phyloP scores from a whole-genome alignment of 2,113 vertebrate species.

The Choloepus hoffmanni region DNA sequence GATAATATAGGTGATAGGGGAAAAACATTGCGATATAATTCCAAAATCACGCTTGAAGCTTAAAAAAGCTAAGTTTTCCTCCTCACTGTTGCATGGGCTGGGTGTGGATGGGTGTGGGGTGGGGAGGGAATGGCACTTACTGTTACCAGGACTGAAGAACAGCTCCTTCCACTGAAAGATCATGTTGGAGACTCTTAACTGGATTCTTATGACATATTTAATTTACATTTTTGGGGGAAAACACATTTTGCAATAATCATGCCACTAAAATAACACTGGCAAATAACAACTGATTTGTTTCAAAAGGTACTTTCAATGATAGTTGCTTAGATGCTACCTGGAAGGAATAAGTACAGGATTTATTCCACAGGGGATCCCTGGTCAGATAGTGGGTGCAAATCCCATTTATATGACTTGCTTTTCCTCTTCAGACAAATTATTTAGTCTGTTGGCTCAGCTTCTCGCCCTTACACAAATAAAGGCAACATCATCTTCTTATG shows the following conservation, averaged over 20 bases:
- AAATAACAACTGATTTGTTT: too few species aligned
- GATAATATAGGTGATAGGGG: not conserved
- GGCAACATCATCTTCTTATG: accelerated
- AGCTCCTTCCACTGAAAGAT: not conserved
- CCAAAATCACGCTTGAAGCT: not conserved
- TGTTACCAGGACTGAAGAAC: not conserved
- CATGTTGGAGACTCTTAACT: not conserved
- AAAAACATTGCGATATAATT: not conserved
- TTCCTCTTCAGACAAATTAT: not conserved
- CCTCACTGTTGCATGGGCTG: accelerated
- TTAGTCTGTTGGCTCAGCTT: not conserved
- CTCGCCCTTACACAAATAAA: not conserved
- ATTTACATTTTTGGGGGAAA: not conserved
- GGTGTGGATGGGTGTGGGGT: too few species aligned
- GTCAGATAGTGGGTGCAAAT: not conserved
- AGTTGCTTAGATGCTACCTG: not conserved
- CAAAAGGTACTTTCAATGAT: too few species aligned
- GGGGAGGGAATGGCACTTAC: not conserved
- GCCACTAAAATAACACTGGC: not conserved
- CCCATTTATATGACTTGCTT: not conserved
- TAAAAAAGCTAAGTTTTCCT: not conserved
- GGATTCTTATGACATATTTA: not conserved
- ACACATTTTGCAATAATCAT: accelerated
- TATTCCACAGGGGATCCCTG: not conserved
- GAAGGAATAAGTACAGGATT: not conserved